Percentiles rank a stretch among this genome's conserved stretches.
Evolutionary conservation across 2,888 invertebrate species (phyloP).

Genomic region (Tetragnatha montana): DNA sequence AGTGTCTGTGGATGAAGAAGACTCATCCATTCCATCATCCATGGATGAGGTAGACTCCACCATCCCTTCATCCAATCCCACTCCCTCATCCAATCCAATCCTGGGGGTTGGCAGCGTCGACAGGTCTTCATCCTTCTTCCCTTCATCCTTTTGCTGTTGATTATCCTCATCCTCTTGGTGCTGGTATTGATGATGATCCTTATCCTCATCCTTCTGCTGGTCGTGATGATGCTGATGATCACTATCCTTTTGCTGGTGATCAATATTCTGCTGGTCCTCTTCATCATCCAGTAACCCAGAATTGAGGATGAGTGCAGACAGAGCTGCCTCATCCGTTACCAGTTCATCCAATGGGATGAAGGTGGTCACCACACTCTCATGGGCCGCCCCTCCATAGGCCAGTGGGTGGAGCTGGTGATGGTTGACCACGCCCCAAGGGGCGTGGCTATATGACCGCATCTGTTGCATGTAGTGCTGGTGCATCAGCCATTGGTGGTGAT

Average conservation of each 20-base stretch:
- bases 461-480: slow-evolving; percentile 35
- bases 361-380: too few species aligned
- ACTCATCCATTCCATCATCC: slow-evolving; percentile 9
- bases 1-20: slow-evolving; percentile 39
- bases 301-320: slow-evolving; percentile 44
- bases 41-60: background rate
- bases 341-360: slow-evolving; percentile 5
- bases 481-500: slow-evolving; percentile 39
- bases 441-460: slow-evolving; percentile 17
- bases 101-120: background rate
- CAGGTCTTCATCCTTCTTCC: background rate
- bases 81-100: background rate
- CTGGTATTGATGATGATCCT: too few species aligned
- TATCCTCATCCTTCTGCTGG: background rate
- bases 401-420: too few species aligned
- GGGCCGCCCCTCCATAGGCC: too few species aligned
- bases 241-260: background rate
- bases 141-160: background rate
- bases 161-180: background rate
- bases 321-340: slow-evolving; percentile 31
- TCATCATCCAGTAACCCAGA: slow-evolving; percentile 23
- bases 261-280: slow-evolving; percentile 15
- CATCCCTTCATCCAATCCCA: background rate
- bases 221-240: background rate
- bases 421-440: background rate